Percentiles rank a stretch among this genome's conserved stretches.
phyloP scores from a whole-genome alignment of 2,888 invertebrate genomes.

The Nemoura dubitans region DNA sequence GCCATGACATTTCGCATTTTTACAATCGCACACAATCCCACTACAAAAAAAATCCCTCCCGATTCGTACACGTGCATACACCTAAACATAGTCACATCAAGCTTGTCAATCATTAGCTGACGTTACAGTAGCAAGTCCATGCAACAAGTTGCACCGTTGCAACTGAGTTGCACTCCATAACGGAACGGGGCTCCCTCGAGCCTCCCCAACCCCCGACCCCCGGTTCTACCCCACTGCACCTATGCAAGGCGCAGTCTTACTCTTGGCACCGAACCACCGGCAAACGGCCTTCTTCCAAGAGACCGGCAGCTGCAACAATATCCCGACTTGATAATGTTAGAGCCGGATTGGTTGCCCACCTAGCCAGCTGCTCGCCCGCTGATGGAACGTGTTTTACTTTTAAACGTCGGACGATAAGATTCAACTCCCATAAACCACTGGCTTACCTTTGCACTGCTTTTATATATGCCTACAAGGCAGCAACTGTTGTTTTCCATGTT shows the following conservation, averaged over 20 bases:
- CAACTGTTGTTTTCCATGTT: background rate
- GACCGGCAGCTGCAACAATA: conserved; percentile 12
- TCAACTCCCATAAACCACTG: conserved; percentile 30
- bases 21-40: too few species aligned
- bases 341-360: background rate
- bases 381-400: conserved; percentile 5
- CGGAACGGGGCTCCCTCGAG: background rate
- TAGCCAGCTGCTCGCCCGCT: background rate
- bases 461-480: background rate
- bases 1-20: too few species aligned
- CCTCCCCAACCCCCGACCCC: background rate
- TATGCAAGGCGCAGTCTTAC: too few species aligned
- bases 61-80: background rate
- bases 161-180: background rate
- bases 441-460: background rate
- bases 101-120: background rate
- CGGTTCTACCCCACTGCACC: too few species aligned
- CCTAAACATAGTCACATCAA: too few species aligned
- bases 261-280: too few species aligned
- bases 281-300: background rate
- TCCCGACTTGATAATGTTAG: background rate
- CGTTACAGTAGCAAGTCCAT: background rate
- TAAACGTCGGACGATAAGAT: conserved; percentile 16
- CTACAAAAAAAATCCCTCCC: background rate
- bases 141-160: background rate